phyloP scores from a whole-genome alignment of 2,888 invertebrate species.

The Lydus trimaculatus region DNA sequence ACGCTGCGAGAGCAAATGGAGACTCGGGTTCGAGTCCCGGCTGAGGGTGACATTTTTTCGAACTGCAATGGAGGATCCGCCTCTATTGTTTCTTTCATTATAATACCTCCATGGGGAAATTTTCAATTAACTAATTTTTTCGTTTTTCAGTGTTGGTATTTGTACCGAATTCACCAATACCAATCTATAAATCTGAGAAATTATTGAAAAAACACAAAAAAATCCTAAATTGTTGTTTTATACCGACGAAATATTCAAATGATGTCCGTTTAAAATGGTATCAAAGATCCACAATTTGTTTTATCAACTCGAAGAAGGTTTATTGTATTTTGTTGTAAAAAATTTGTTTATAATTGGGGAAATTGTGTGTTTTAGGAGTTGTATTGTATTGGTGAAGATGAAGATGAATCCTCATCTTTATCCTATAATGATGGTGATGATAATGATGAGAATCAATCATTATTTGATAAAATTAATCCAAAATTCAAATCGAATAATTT shows the following conservation, averaged over 20 bases:
- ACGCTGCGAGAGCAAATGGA: too few relatives aligned
- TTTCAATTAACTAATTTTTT: too few relatives aligned
- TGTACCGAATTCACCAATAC: conserved; percentile 65
- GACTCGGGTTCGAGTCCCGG: too few relatives aligned
- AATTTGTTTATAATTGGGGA: conserved; percentile 17
- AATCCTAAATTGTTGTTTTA: conserved; percentile 65
- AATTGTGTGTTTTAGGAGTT: conserved; percentile 49
- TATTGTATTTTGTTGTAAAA: conserved; percentile 32
- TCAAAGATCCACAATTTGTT: conserved; percentile 67
- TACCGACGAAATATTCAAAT: conserved; percentile 64
- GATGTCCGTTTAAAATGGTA: conserved; percentile 65
- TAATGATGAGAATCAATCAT: conserved; percentile 25
- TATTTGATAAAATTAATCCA: conserved; percentile 47
- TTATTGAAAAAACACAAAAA: conserved; percentile 59
- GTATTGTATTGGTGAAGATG: conserved; percentile 48
- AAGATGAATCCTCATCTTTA: conserved; percentile 35
- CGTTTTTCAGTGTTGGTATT: conserved; percentile 69
- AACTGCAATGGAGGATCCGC: too few relatives aligned
- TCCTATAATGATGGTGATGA: conserved; percentile 32
- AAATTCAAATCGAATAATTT: conserved; percentile 31
- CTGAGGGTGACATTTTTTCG: too few relatives aligned
- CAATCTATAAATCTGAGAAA: conserved; percentile 63
- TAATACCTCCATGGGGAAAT: too few relatives aligned
- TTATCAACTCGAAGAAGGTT: conserved; percentile 69
- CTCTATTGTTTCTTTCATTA: too few relatives aligned